Evolutionary conservation across 2,797 vertebrate genomes (phyloP).

Genomic region (Eleutherodactylus coqui): DNA sequence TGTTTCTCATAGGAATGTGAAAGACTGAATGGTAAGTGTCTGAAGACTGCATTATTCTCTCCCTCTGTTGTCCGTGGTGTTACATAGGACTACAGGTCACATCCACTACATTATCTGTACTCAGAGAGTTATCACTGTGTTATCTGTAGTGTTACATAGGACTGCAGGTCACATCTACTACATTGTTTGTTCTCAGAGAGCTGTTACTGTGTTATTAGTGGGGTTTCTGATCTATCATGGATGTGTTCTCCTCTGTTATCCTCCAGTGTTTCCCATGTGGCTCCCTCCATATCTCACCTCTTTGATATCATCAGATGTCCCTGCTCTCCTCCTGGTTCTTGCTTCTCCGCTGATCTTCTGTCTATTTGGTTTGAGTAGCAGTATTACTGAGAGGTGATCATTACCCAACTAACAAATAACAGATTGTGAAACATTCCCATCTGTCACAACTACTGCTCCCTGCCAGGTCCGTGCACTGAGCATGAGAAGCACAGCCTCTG

Average conservation of each 20-base stretch:
- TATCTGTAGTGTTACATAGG: not conserved
- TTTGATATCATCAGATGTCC: not conserved
- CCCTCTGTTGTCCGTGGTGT: too few relatives aligned
- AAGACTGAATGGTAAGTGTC: too few relatives aligned
- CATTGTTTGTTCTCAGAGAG: not conserved
- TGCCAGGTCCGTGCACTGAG: not conserved
- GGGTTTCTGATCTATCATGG: not conserved
- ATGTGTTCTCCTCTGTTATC: not conserved
- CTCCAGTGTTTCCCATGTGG: not conserved
- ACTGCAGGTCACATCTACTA: not conserved
- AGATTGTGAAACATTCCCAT: not conserved
- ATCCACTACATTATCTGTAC: too few relatives aligned
- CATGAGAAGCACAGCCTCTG: not conserved
- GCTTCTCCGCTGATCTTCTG: not conserved
- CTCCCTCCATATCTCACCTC: not conserved
- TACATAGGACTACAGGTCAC: too few relatives aligned
- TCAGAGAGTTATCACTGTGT: too few relatives aligned
- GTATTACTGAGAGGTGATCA: constrained; percentile 9
- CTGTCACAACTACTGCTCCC: not conserved
- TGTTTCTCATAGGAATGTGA: too few relatives aligned
- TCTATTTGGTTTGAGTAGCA: not conserved
- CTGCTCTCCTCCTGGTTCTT: not conserved
- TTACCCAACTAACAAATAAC: not conserved
- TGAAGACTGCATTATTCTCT: too few relatives aligned
- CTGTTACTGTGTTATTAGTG: not conserved